Conservation (phyloP, 2,888 invertebrate genomes). For the Anoplius nigerrimus region DNA sequence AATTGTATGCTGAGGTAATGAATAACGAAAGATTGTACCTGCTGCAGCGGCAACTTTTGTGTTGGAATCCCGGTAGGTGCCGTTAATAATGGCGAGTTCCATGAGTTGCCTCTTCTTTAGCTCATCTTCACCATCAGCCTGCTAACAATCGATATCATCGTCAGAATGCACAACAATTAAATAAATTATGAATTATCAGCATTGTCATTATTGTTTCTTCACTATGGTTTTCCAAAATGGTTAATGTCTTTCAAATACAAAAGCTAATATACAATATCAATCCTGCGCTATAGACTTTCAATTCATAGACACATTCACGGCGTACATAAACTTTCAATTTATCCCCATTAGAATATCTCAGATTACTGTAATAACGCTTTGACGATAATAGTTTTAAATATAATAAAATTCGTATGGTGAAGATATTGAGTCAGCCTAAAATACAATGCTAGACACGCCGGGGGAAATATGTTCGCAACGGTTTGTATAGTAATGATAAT, state of each 20-base stretch:
- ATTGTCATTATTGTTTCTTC: not conserved
- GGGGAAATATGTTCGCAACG: too few species aligned
- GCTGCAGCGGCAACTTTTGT: slow-evolving; percentile 89
- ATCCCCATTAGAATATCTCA: too few species aligned
- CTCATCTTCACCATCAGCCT: slow-evolving; percentile 99
- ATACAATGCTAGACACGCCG: too few species aligned
- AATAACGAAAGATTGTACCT: slow-evolving; percentile 77
- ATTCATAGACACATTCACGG: too few species aligned
- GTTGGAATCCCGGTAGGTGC: slow-evolving; percentile 98
- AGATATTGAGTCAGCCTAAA: not conserved
- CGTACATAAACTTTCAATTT: too few species aligned
- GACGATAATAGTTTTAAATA: too few species aligned
- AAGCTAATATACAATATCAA: too few species aligned
- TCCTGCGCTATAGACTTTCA: too few species aligned
- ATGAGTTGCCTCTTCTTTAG: slow-evolving; percentile 99
- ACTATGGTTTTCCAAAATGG: too few species aligned
- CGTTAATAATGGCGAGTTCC: slow-evolving; percentile 99
- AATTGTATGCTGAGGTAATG: too few species aligned
- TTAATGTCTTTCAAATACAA: too few species aligned
- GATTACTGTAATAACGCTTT: too few species aligned
- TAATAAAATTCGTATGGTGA: not conserved
- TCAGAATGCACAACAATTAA: slow-evolving; percentile 55
- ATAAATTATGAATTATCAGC: not conserved
- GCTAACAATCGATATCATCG: slow-evolving; percentile 77
- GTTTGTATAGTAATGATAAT: not conserved